Conservation (phyloP, 1,140 invertebrate genomes). For the Oreohelix idahoensis region DNA sequence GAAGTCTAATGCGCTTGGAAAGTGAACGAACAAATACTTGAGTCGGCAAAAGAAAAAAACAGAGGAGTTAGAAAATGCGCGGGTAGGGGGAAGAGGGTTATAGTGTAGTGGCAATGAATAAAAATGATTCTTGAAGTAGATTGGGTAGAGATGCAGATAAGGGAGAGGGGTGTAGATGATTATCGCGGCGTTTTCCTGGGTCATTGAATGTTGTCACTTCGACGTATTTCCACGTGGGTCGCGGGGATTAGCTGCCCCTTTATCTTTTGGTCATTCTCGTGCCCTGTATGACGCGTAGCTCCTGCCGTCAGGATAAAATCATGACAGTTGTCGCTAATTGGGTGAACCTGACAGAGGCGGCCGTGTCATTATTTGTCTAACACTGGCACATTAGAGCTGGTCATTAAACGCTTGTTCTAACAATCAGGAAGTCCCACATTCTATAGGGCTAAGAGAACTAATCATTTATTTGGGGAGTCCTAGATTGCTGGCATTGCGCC, state of each 20-base stretch:
- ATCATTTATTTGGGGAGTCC: neutral
- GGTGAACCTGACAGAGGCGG: neutral
- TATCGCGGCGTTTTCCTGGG: neutral
- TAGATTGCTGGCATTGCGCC: neutral
- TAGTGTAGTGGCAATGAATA: neutral
- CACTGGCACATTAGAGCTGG: neutral
- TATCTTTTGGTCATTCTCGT: neutral
- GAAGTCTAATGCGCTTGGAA: neutral
- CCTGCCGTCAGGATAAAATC: neutral
- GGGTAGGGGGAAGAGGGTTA: neutral
- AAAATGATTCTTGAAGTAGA: neutral
- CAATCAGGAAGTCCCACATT: neutral
- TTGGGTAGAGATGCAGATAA: neutral
- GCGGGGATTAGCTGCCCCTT: neutral
- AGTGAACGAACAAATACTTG: constrained; percentile 9
- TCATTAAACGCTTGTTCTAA: neutral
- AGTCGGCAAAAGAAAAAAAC: neutral
- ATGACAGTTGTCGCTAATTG: neutral
- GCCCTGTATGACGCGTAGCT: neutral
- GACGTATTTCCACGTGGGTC: neutral
- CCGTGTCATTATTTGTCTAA: neutral
- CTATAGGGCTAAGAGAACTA: neutral
- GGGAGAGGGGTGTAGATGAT: neutral
- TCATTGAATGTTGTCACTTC: neutral
- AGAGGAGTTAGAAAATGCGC: neutral